phyloP scores from a whole-genome alignment of 2,797 vertebrate genomes.

The Echiichthys vipera region DNA sequence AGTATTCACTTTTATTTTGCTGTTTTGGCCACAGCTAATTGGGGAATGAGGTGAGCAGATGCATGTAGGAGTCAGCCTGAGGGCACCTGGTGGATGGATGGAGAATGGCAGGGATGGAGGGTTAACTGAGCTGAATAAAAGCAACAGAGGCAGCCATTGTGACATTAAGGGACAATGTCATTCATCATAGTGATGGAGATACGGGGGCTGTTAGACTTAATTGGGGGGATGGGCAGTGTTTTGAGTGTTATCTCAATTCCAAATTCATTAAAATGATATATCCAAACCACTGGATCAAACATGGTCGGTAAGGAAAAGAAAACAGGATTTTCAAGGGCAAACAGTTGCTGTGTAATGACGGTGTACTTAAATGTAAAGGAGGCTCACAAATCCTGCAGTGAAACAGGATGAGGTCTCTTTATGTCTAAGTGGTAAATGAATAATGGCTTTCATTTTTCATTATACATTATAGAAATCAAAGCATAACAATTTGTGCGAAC shows the following conservation, averaged over 20 bases:
- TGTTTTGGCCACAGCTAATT: too few relatives aligned
- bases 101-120: background rate
- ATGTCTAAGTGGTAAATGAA: too few relatives aligned
- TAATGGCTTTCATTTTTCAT: too few relatives aligned
- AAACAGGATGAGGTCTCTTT: too few relatives aligned
- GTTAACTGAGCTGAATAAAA: background rate
- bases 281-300: background rate
- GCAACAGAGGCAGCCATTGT: background rate
- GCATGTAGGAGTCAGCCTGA: too few relatives aligned
- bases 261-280: background rate
- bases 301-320: background rate
- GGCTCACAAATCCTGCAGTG: background rate
- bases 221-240: background rate
- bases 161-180: background rate
- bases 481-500: too few relatives aligned
- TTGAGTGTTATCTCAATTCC: background rate
- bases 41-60: too few relatives aligned
- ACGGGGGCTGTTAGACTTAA: background rate
- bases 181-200: too few relatives aligned
- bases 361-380: background rate
- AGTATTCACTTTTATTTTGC: too few relatives aligned
- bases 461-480: too few relatives aligned
- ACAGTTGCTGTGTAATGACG: background rate
- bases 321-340: background rate
- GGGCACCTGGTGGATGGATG: background rate